Evolutionary conservation across 2,113 vertebrate genomes (phyloP), one percentile per base, ranked within the genome.

Genomic region (Piprites chloris): DNA sequence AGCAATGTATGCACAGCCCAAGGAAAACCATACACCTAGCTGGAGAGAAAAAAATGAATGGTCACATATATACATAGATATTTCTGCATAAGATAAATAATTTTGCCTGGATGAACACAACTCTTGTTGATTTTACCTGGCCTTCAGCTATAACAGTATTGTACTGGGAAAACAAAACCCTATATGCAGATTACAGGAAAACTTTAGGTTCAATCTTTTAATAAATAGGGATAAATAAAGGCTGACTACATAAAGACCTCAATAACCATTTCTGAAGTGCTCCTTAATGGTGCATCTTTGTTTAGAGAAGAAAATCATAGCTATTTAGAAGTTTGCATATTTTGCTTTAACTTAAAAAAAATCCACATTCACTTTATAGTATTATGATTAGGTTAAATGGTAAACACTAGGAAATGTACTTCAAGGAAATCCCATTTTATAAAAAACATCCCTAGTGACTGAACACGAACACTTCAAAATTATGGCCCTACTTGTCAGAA

Each of bases 1-100:
- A 49, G 99, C 97, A 76, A 99, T 97, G 95, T 99, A 99, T 37
- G 99, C 98, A 47, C 99, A 99, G 69, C 99, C 99, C 24, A 99
- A 98, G 55, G 99, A 99, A 97, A 99, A 99, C 99, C 99, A 99
- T 68, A 99, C 99, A 33, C 99, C 99, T 2, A 99, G 98, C 99
- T 99, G 96, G 66, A 97, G 89, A 94, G 68, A 90, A 49, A 84
- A 84, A 77, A 56, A 62, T 3, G 11, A 5, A 81, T 49, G 4
- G 74, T 88, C 87, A 93, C 27, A 20, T 83, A 73, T 7, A 66
- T 3, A 53, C 23, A 44, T 6, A 15, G 9, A 6, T 37, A 73
- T 55, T 89, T 59, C 33, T 56, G 24, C 42, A 90, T 27, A 85
- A 66, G 59, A 75, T 2, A 61, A 67, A 42, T 19, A 20, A 37